phyloP scores from a whole-genome alignment of 2,797 vertebrate genomes.

The Alcedo quadribrachys region DNA sequence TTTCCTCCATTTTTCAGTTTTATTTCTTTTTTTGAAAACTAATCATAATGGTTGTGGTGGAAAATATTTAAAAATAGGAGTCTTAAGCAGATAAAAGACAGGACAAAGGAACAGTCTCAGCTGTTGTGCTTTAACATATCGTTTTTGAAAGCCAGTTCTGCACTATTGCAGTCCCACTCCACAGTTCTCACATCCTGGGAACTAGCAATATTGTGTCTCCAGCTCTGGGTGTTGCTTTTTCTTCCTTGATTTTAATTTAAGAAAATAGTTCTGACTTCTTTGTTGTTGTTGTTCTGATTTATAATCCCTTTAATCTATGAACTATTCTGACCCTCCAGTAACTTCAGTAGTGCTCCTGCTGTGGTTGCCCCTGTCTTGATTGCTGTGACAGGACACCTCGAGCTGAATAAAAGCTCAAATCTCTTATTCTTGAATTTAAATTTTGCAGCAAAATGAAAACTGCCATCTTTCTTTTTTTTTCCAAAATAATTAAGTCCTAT shows the following conservation, averaged over 20 bases:
- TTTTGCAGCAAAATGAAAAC: not conserved
- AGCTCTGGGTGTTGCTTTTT: not conserved
- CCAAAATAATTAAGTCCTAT: not conserved
- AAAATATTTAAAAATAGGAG: not conserved
- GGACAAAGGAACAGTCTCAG: not conserved
- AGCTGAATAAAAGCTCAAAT: not conserved
- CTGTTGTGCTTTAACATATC: not conserved
- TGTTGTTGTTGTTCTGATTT: not conserved
- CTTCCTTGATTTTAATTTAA: not conserved
- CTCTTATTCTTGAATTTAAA: not conserved
- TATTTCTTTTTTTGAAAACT: not conserved
- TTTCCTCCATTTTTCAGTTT: not conserved
- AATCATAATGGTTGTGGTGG: not conserved
- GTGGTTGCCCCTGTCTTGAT: not conserved
- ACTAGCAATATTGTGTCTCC: not conserved
- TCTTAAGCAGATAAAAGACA: not conserved
- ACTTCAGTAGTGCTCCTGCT: not conserved
- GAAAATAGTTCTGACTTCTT: not conserved
- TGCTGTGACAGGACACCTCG: not conserved
- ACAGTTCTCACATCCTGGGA: not conserved
- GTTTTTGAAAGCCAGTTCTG: not conserved
- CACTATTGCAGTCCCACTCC: not conserved
- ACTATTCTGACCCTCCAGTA: not conserved
- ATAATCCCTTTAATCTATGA: not conserved
- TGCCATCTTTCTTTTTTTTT: rapidly evolving